These are phyloP conservation scores for Lepeophtheirus nordmannii DNA, from an alignment of 2,888 invertebrate species.

Conservation along the genomic window DNA sequence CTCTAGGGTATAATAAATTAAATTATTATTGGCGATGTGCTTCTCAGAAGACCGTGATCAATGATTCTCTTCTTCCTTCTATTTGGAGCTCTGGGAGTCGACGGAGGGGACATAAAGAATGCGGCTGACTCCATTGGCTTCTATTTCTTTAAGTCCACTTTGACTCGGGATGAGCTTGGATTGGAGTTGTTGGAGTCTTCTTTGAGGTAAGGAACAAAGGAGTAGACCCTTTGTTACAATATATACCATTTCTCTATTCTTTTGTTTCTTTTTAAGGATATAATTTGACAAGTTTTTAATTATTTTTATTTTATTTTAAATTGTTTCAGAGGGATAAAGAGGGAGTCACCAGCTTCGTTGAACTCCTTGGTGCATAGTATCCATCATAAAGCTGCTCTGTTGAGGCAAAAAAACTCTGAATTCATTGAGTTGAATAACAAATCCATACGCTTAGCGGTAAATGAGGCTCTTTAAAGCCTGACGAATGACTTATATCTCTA, in stretches of 20 bases:
- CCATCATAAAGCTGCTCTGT: background rate
- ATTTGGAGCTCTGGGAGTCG: background rate
- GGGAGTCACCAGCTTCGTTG: background rate
- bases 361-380: background rate
- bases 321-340: background rate
- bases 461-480: no score
- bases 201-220: background rate
- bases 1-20: no score
- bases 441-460: no score
- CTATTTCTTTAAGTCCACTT: background rate
- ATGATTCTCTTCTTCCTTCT: background rate
- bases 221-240: background rate
- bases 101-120: background rate
- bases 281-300: background rate
- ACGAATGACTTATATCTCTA: no score
- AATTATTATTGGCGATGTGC: no score
- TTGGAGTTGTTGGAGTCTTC: background rate
- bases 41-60: no score
- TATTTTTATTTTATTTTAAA: no score
- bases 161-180: background rate
- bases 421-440: no score
- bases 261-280: no score
- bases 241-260: background rate
- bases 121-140: background rate
- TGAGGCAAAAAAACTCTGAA: no score